phyloP scores from a whole-genome alignment of 2,113 vertebrate species.

The human (Homo sapiens) region GRCh38 chr15:89837001-89837500 shows the following conservation, averaged over 20 bases:
- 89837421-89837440: background rate
- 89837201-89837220: background rate
- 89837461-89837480: background rate
- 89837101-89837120: background rate
- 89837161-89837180: background rate
- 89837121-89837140: background rate
- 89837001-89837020: background rate
- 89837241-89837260: background rate
- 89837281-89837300: background rate
- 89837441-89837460: background rate
- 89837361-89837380: background rate
- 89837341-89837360: background rate
- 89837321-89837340: background rate
- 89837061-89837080: background rate
- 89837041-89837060: background rate
- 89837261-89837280: background rate
- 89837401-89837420: background rate
- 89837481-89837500: background rate
- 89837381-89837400: background rate
- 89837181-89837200: background rate
- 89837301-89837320: background rate
- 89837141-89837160: slow-evolving; percentile 2
- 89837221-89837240: fast-evolving
- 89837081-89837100: too few species aligned
- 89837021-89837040: background rate